Evolutionary conservation across 2,113 vertebrate species (phyloP).

Genomic region (Rana temporaria): DNA sequence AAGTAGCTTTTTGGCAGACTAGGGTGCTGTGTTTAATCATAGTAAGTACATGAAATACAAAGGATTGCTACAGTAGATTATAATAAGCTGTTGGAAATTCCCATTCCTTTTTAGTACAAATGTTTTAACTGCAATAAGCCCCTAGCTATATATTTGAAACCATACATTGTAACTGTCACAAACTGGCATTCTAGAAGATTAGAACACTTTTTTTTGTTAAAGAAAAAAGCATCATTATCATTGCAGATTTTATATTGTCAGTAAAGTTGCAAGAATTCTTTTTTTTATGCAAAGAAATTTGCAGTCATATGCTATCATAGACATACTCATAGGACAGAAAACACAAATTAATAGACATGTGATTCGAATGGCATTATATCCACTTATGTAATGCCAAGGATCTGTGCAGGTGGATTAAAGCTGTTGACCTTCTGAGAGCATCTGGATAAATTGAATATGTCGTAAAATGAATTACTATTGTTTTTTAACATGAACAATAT

Average conservation of each 20-base stretch:
- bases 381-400: slow-evolving; percentile 7
- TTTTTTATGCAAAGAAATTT: not conserved
- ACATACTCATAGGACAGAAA: not conserved
- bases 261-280: too few relatives aligned
- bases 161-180: not conserved
- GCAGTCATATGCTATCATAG: not conserved
- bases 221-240: too few relatives aligned
- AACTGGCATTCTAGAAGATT: not conserved
- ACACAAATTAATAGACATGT: not conserved
- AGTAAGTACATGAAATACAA: too few relatives aligned
- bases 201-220: not conserved
- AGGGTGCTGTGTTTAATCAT: not conserved
- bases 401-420: not conserved
- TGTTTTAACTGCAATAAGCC: not conserved
- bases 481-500: too few relatives aligned
- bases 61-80: not conserved
- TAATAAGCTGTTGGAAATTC: slow-evolving; percentile 2
- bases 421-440: not conserved
- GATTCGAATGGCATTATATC: not conserved
- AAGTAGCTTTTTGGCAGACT: too few relatives aligned
- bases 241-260: too few relatives aligned
- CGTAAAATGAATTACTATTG: too few relatives aligned
- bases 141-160: not conserved
- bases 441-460: too few relatives aligned
- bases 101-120: not conserved